Evolutionary conservation across 2,797 vertebrate genomes (phyloP), one percentile per base, ranked within the genome.

Genomic region (Sebastes flavidus): DNA sequence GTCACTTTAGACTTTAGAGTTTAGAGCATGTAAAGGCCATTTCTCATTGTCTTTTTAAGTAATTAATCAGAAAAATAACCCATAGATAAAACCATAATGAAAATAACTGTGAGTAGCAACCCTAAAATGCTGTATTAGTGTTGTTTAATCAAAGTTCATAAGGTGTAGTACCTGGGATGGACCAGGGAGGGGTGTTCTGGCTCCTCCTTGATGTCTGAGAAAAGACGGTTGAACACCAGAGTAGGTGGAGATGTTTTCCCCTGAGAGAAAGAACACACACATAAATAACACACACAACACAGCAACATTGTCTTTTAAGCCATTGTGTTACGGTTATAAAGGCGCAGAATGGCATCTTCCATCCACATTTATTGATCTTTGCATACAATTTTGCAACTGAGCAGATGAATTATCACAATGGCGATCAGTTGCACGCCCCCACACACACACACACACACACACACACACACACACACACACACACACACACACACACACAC

Each of bases 141-240:
- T n/a, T 22, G 55, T 30, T 65, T 8, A 56, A 56, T 65, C 1
- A 3, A 46, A 72, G 62, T 77, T 38, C 62, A 49, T 73, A 30
- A 52, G 85, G 65, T 93, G 92, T 75, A 88, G 80, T 96, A 99
- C 98, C 98, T 99, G 87, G 98, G 98, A 84, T 99, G 97, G 89
- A 98, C 91, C 93, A 98, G 94, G 82, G 97, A 94, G 87, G 95
- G 94, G 84, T 95, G 94, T 94, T 96, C 97, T 81, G 96, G 96
- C 95, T 99, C 98, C 94, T 99, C 97, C 91, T 99, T 99, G 94
- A 99, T 97, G 83, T 98, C 96, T 12, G 97, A 95, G 89, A 97
- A 99, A 94, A 99, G 97, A 38, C 96, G 96, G 0, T 95, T 94
- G 74, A 99, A 95, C 73, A 96, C 94, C 90, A 98, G 85, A 70